Conservation (phyloP, 2,113 vertebrate species). For the Python bivittatus region DNA sequence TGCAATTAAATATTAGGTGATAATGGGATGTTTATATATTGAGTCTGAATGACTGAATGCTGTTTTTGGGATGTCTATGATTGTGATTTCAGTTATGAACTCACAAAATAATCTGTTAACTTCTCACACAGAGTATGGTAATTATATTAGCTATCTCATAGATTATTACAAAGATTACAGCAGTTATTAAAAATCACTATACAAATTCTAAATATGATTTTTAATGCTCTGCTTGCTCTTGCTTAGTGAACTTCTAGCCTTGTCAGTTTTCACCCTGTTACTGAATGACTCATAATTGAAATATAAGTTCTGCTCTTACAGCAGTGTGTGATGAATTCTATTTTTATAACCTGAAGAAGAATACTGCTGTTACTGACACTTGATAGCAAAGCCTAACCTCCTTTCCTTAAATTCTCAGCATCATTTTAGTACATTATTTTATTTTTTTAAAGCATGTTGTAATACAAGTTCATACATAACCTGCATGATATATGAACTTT, state of each 20-base stretch:
- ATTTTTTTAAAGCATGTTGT: neutral
- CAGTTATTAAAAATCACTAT: neutral
- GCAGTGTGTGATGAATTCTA: neutral
- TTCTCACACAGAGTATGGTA: neutral
- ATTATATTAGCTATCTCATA: neutral
- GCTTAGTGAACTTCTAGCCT: neutral
- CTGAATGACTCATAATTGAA: constrained; percentile 17
- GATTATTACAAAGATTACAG: neutral
- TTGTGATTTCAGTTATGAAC: neutral
- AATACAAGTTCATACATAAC: neutral
- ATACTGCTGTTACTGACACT: neutral
- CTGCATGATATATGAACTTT: neutral
- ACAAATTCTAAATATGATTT: neutral
- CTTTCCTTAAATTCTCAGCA: neutral
- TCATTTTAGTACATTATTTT: neutral
- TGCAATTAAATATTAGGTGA: neutral
- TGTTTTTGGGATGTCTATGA: neutral
- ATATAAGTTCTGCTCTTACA: neutral
- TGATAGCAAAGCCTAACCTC: neutral
- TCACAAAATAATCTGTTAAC: neutral
- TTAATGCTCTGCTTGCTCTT: neutral
- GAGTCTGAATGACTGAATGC: neutral
- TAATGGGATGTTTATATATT: neutral
- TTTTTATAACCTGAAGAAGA: constrained; percentile 21
- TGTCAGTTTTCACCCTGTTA: constrained; percentile 33